Base-by-base conservation (phyloP, 2,888 invertebrate genomes). In the Helobdella robusta region DNA sequence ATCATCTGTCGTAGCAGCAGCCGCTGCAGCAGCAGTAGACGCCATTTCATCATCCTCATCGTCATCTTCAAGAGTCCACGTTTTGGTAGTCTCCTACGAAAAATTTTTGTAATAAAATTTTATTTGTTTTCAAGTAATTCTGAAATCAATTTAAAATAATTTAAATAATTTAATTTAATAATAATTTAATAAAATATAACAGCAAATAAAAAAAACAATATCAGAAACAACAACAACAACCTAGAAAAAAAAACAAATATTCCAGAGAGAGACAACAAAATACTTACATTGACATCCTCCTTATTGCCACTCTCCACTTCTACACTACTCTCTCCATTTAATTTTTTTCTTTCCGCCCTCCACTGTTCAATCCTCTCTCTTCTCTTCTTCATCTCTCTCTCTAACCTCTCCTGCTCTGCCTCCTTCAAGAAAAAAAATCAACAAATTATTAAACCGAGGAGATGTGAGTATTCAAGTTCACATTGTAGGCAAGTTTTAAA, bases 311-410 rank as follows among this genome's bases (percentile, higher is more conserved):
- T 73, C 5, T 74, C 72, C 50, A 76, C 74, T 61, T 75, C 73
- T 28, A 75, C 73, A 18, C 73, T 74, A 5, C 86, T 84, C 76
- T 90, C 89, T 46, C 89, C 79, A 75, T 90, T 89, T 74, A 88
- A 88, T 71, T 89, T 87, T 78, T 92, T 92, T 18, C 93, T 84
- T 73, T 95, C 93, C 0, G 91, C 90, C 56, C 95, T 83, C 94
- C 94, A 95, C 63, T 92, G 85, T 79, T 97, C 95, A 69, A 97
- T 94, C 62, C 95, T 85, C 73, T 97, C 94, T 1, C 94, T 83
- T 3, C 95, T 84, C 78, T 91, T 93, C 75, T 90, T 91, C 94
- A 95, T 95, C 82, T 95, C 94, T 23, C 87, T 82, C 79, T 95
- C 95, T 34, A 97, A 69, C 5, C 75, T 70, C 66, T 77, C 77